phyloP scores from a whole-genome alignment of 92 coral and sea anemone genomes.

The Desmophyllum pertusum region DNA sequence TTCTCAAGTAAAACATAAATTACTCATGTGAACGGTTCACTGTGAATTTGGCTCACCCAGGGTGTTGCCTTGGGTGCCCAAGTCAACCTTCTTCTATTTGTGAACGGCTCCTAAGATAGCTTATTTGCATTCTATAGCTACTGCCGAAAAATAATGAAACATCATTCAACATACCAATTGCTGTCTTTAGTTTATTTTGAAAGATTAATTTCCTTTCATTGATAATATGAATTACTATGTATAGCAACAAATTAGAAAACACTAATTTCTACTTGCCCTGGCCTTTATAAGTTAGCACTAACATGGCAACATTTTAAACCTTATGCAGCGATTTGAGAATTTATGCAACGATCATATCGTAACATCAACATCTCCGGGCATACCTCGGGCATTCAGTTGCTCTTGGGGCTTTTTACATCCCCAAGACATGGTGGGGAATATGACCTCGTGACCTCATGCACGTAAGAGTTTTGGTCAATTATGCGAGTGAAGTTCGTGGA shows the following conservation, averaged over 20 bases:
- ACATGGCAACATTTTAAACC: neutral
- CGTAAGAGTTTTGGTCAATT: neutral
- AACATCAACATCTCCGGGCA: neutral
- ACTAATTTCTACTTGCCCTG: neutral
- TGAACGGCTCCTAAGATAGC: too few relatives aligned
- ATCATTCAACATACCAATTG: neutral
- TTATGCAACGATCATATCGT: neutral
- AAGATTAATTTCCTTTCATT: constrained; percentile 12
- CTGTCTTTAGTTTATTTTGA: constrained; percentile 13
- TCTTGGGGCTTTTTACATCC: neutral
- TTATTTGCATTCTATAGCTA: neutral
- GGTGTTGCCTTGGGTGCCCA: neutral
- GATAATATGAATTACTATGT: constrained; percentile 22
- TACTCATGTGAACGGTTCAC: too few relatives aligned
- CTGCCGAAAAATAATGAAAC: neutral
- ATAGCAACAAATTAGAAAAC: constrained; percentile 15
- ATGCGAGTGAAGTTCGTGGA: neutral
- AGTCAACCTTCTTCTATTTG: too few relatives aligned
- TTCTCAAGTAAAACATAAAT: too few relatives aligned
- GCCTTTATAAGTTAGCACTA: neutral
- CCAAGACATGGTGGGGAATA: neutral
- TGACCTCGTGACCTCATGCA: neutral
- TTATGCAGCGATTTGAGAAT: neutral
- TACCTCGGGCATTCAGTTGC: neutral
- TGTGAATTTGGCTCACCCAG: too few relatives aligned